Evolutionary conservation across 2,888 invertebrate species (phyloP).

Genomic region (Drosophila neonasuta): DNA sequence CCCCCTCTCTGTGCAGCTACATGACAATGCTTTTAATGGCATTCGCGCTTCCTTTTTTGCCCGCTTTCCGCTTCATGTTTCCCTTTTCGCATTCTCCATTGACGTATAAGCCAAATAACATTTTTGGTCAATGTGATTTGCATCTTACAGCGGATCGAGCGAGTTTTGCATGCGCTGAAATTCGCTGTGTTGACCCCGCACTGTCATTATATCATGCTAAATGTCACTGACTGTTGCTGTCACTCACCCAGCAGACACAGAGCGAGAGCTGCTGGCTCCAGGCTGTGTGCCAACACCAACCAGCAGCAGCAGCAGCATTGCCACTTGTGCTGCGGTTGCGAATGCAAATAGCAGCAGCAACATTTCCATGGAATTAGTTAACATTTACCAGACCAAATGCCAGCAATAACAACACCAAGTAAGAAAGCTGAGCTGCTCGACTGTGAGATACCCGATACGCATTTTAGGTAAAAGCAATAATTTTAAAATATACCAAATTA

Average conservation of each 20-base stretch:
- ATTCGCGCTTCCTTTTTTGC: constrained; percentile 35
- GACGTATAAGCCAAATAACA: constrained; percentile 59
- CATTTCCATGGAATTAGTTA: constrained; percentile 79
- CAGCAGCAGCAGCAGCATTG: not conserved
- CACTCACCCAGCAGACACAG: constrained; percentile 46
- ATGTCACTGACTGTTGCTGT: constrained; percentile 74
- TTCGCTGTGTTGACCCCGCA: constrained; percentile 41
- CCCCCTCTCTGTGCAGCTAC: constrained; percentile 38
- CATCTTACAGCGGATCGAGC: constrained; percentile 65
- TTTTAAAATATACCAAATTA: too few relatives aligned
- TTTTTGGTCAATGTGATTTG: constrained; percentile 68
- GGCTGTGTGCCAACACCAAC: constrained; percentile 58
- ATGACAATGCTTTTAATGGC: constrained; percentile 71
- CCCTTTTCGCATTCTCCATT: constrained; percentile 5
- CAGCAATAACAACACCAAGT: constrained; percentile 42
- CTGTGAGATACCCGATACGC: too few relatives aligned
- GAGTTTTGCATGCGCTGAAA: constrained; percentile 39
- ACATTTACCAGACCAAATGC: constrained; percentile 72
- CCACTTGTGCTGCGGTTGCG: constrained; percentile 48
- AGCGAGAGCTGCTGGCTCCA: constrained; percentile 31
- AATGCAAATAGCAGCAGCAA: constrained; percentile 67
- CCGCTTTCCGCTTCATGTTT: too few relatives aligned
- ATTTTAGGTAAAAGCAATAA: too few relatives aligned
- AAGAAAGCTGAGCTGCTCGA: too few relatives aligned
- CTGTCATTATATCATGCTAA: constrained; percentile 78